phyloP scores from a whole-genome alignment of 2,888 invertebrate genomes.

The Camponotus fellah region DNA sequence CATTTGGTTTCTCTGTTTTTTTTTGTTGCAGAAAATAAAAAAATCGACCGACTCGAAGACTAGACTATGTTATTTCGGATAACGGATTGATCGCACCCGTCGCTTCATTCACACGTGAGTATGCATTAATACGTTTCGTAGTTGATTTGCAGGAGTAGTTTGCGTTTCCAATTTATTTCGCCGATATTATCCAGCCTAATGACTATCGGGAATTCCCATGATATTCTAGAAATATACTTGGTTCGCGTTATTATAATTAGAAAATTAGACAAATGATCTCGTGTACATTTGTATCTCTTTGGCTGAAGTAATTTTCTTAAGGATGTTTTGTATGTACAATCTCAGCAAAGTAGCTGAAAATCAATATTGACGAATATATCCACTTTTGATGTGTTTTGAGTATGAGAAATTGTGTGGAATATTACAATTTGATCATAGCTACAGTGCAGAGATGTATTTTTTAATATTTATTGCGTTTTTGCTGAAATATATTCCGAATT shows the following conservation, averaged over 20 bases:
- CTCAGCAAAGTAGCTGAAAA: too few relatives aligned
- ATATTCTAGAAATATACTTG: slow-evolving; percentile 9
- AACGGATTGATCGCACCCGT: slow-evolving; percentile 85
- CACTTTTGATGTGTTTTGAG: too few relatives aligned
- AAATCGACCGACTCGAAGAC: slow-evolving; percentile 79
- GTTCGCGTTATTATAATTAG: slow-evolving; percentile 5
- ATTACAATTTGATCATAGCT: too few relatives aligned
- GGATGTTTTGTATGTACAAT: too few relatives aligned
- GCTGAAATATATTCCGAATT: too few relatives aligned
- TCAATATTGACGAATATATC: too few relatives aligned
- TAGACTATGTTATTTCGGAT: slow-evolving; percentile 84
- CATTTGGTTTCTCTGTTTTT: slow-evolving; percentile 38
- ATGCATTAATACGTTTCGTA: slow-evolving; percentile 24
- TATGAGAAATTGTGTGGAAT: too few relatives aligned
- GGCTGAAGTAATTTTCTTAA: background rate
- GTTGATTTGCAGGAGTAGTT: background rate
- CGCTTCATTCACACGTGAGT: slow-evolving; percentile 85
- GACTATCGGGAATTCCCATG: background rate
- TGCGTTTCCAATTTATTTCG: background rate
- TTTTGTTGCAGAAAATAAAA: slow-evolving; percentile 77
- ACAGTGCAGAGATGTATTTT: too few relatives aligned
- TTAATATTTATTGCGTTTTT: too few relatives aligned
- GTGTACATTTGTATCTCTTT: background rate
- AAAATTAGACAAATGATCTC: slow-evolving; percentile 2
- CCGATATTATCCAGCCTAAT: slow-evolving; percentile 21